A percentile compares a stretch with the other conserved stretches of the same genome.
Conservation (phyloP, 2,888 invertebrate species). For the Athalia cordata region DNA sequence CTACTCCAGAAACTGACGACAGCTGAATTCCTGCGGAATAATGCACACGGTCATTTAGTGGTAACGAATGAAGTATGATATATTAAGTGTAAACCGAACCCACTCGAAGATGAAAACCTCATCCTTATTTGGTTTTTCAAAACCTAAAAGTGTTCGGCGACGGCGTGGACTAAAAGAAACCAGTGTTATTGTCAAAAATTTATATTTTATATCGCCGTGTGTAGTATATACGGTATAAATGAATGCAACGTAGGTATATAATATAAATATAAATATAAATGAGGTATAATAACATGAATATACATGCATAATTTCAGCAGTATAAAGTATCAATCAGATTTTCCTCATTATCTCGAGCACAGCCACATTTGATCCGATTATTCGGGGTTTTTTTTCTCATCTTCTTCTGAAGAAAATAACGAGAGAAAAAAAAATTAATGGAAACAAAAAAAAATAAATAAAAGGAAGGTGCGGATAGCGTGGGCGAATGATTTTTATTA, state of each 20-base stretch:
- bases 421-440: neutral
- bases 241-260: too few relatives aligned
- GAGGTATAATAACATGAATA: too few relatives aligned
- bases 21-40: conserved; percentile 17
- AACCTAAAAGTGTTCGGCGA: too few relatives aligned
- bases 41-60: conserved; percentile 6
- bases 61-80: conserved; percentile 3
- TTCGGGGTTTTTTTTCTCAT: neutral
- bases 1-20: neutral
- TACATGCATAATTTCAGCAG: neutral
- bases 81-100: neutral
- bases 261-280: too few relatives aligned
- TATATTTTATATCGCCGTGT: too few relatives aligned
- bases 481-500: too few relatives aligned
- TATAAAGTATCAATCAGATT: neutral
- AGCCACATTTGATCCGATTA: neutral
- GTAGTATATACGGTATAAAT: too few relatives aligned
- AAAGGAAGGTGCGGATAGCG: too few relatives aligned
- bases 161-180: too few relatives aligned
- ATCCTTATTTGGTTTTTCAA: too few relatives aligned
- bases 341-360: neutral
- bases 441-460: neutral
- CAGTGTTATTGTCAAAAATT: too few relatives aligned
- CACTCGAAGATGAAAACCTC: neutral
- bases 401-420: neutral